Conservation (phyloP, 35 echinoderm and acorn worm genomes). For the Apostichopus parvimensis region DNA sequence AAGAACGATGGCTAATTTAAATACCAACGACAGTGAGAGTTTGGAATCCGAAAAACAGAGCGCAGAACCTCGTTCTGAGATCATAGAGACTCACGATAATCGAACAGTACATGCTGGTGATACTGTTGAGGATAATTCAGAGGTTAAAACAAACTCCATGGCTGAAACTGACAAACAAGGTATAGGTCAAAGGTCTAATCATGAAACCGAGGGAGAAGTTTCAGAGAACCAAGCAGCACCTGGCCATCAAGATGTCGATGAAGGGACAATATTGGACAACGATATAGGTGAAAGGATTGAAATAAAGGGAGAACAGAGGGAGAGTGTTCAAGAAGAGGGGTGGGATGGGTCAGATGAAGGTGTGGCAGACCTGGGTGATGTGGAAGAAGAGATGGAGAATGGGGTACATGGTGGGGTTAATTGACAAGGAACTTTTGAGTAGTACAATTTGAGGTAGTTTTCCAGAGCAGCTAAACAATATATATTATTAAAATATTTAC, state of each 20-base stretch:
- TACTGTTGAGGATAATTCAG: neutral
- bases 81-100: neutral
- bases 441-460: too few species aligned
- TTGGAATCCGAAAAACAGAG: neutral
- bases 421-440: neutral
- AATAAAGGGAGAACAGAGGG: neutral
- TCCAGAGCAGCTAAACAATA: too few species aligned
- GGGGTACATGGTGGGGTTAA: neutral
- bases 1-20: neutral
- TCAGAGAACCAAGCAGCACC: neutral
- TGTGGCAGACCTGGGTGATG: slow-evolving; percentile 1
- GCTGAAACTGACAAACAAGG: neutral
- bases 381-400: neutral
- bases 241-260: slow-evolving; percentile 8
- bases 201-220: neutral
- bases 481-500: too few species aligned
- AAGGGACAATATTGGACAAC: neutral
- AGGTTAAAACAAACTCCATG: neutral
- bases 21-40: neutral
- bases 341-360: slow-evolving; percentile 22
- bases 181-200: neutral
- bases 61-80: neutral
- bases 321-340: neutral
- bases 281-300: neutral
- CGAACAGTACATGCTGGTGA: neutral